Evolutionary conservation across 2,797 vertebrate genomes (phyloP), one percentile per base, ranked within the genome.

Genomic region (Coregonus ussuriensis): DNA sequence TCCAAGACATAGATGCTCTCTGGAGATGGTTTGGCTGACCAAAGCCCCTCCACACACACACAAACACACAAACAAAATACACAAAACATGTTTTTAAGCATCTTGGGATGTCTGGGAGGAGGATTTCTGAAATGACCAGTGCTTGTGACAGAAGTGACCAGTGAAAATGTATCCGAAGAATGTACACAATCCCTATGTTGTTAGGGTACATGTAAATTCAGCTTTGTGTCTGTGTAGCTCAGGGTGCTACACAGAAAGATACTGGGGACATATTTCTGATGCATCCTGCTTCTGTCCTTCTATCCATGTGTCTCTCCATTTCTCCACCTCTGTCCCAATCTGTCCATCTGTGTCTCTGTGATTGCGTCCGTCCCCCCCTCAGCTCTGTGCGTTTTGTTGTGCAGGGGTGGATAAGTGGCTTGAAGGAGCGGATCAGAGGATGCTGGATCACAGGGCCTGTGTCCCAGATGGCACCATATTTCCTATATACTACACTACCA

Each of bases 391-490:
- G 33, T 69, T 71, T 31, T 77, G 41, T 51, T 68, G 47, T 67
- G 52, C 18, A 37, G 63, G 74, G 21, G 25, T 25, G 68, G 68
- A 77, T 77, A 29, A 71, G 75, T 21, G 66, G 75, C 35, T 54
- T 71, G 35, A 77, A 71, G 66, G 65, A 89, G 90, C 89, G 86
- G 90, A 93, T 93, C 91, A 92, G 88, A 91, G 87, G 88, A 89
- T 33, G 84, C 78, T 92, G 89, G 90, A 89, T 93, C 91, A 91
- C 85, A 88, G 91, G 18, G 1, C 3, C 11, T 6, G 56, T n/a
- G 15, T 59, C n/a, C 56, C 56, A 59, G 21, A 21, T 9, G n/a
- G 18, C 18, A 7, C n/a, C 1, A 18, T 59, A 1, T 18, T 59
- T n/a, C 56, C 18, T n/a, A 4, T 6, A 11, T 59, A 6, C 56